phyloP scores from a whole-genome alignment of 2,113 vertebrate species.

The Martes martes region DNA sequence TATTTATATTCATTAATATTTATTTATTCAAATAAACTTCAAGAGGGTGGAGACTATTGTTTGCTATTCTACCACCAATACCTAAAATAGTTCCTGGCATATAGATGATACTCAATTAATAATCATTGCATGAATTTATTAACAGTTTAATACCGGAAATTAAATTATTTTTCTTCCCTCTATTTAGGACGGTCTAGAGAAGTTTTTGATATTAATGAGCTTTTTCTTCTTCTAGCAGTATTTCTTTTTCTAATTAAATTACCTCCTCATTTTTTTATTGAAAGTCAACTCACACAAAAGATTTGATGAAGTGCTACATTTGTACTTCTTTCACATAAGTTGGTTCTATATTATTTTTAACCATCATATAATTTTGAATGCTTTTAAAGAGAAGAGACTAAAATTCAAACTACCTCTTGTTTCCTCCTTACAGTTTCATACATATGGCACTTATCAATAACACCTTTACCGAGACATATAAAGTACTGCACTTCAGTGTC shows the following conservation, averaged over 20 bases:
- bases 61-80: neutral
- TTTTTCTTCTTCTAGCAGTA: neutral
- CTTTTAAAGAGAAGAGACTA: neutral
- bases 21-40: slow-evolving; percentile 1
- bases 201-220: neutral
- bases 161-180: neutral
- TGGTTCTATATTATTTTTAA: neutral
- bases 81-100: neutral
- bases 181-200: neutral
- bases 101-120: neutral
- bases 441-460: neutral
- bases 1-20: neutral
- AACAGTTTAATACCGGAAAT: neutral
- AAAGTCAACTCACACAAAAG: neutral
- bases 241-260: slow-evolving; percentile 2
- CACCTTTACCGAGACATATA: neutral
- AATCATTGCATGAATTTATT: neutral
- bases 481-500: neutral
- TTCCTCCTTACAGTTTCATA: neutral
- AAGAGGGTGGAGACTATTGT: neutral
- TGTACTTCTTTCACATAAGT: neutral
- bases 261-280: neutral
- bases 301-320: neutral
- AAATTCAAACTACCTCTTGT: neutral
- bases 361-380: neutral